phyloP scores from a whole-genome alignment of 1,140 invertebrate genomes.

The Plutomurus gul region DNA sequence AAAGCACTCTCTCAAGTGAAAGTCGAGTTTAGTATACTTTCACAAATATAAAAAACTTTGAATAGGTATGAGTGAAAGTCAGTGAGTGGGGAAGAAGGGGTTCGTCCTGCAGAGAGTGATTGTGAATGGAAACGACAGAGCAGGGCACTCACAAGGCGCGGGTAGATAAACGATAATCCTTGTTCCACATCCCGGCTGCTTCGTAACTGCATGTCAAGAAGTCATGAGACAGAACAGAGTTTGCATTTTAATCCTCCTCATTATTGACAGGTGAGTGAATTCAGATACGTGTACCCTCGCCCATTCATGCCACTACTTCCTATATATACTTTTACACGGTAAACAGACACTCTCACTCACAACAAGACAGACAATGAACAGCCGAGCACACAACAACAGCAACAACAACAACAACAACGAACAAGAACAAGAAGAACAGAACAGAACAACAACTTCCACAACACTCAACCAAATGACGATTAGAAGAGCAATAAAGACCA shows the following conservation, averaged over 20 bases:
- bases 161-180: slow-evolving; percentile 36
- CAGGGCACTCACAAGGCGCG: slow-evolving; percentile 22
- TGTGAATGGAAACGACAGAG: not conserved
- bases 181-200: slow-evolving; percentile 14
- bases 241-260: not conserved
- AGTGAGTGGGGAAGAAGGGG: too few relatives aligned
- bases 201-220: slow-evolving; percentile 21
- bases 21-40: too few relatives aligned
- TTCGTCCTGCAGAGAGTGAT: not conserved
- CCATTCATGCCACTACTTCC: not conserved
- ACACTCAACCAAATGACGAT: not conserved
- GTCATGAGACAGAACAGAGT: not conserved
- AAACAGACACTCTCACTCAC: too few relatives aligned
- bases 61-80: too few relatives aligned
- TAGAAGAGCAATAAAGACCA: not conserved
- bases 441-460: too few relatives aligned
- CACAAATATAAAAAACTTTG: too few relatives aligned
- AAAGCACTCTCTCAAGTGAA: too few relatives aligned
- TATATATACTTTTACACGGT: not conserved
- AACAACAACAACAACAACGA: not conserved
- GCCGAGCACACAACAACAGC: too few relatives aligned
- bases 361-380: too few relatives aligned
- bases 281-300: too few relatives aligned
- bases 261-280: not conserved
- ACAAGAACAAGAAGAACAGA: not conserved